Evolutionary conservation across 2,113 vertebrate genomes (phyloP), one percentile per base, ranked within the genome.

Genomic region (Benitochromis conjunctus): DNA sequence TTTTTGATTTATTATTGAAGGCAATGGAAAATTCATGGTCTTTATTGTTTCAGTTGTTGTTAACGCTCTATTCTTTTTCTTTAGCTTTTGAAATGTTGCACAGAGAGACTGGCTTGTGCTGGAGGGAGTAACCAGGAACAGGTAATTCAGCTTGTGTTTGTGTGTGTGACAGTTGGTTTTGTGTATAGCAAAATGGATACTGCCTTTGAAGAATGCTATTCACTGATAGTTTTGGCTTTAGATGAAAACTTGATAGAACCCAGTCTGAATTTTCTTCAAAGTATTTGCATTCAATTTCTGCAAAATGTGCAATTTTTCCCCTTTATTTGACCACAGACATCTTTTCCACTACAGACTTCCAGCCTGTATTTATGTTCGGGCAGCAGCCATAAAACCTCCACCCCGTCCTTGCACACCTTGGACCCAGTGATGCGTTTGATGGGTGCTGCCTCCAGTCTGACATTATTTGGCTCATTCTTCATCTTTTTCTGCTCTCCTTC

Each of bases 381-480:
- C 86, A 82, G 85, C 79, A 86, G 77, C 78, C 86, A 90, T 95
- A 94, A 95, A 93, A 91, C 81, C 81, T 90, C 85, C 56, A 83
- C 18, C 71, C 84, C 31, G 92, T 92, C 93, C 95, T 95, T 95
- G 93, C 90, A 92, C 93, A 93, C 92, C 88, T 89, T 82, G 77
- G 77, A 80, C 83, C 81, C 90, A 90, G 83, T 92, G 92, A 92
- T 93, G 93, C 91, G 54, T 94, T 90, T 92, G 92, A 95, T 95
- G 88, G 92, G 90, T 26, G 80, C 86, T 88, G 87, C 91, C 86
- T 89, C 91, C 86, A 38, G 58, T 88, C 91, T 88, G 86, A 93
- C 91, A 89, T 92, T 90, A 91, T 92, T 95, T 93, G 86, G 88
- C 84, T 87, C 81, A 87, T 94, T 95, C 92, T 93, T 94, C 91